These are phyloP conservation scores for Abramis brama DNA, from an alignment of 2,113 vertebrate species.

Conservation along the genomic window DNA sequence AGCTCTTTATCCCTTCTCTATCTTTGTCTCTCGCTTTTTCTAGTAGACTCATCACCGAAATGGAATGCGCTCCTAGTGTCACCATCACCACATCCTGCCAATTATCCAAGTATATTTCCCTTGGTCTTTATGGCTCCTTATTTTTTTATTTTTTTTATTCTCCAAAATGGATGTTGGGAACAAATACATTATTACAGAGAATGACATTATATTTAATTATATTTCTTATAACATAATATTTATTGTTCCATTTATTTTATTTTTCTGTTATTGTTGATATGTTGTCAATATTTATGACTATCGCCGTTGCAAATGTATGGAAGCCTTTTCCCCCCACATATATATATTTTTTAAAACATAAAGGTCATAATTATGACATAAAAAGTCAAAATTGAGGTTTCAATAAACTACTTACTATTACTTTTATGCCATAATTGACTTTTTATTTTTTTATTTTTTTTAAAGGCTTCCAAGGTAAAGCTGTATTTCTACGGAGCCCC, in stretches of 20 bases:
- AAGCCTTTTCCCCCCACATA: too few relatives aligned
- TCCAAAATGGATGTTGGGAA: conserved; percentile 48
- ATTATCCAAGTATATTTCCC: conserved; percentile 70
- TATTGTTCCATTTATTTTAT: not conserved
- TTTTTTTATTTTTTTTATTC: conserved; percentile 9
- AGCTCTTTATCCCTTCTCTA: conserved; percentile 42
- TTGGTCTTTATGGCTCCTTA: conserved; percentile 56
- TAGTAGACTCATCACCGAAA: conserved; percentile 64
- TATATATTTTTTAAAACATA: too few relatives aligned
- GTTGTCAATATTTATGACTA: not conserved
- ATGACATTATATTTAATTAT: not conserved
- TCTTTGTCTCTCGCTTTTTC: conserved; percentile 52
- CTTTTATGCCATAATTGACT: too few relatives aligned
- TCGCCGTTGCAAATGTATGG: too few relatives aligned
- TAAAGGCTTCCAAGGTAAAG: too few relatives aligned
- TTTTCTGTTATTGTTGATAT: not conserved
- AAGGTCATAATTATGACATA: too few relatives aligned
- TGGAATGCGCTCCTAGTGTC: conserved; percentile 56
- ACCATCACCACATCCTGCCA: conserved; percentile 59
- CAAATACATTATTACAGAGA: conserved; percentile 36
- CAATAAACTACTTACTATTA: too few relatives aligned
- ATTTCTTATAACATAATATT: not conserved
- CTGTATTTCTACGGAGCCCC: too few relatives aligned
- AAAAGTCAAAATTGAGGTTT: too few relatives aligned
- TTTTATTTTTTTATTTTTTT: not conserved